Evolutionary conservation across 2,797 vertebrate species (phyloP).

Genomic region (Anabacerthia variegaticeps): DNA sequence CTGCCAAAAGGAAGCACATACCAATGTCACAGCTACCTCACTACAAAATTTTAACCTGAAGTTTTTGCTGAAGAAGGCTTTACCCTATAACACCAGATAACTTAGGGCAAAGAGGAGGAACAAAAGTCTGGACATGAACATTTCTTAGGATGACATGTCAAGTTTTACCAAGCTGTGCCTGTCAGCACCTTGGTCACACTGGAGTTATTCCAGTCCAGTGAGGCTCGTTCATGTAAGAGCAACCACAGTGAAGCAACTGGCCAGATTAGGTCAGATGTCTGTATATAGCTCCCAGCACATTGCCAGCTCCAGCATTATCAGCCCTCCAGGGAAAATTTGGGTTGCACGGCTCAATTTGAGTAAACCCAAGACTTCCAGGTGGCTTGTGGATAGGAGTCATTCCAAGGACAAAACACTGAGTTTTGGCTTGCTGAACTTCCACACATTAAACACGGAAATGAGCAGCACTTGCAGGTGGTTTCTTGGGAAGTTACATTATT

Average conservation of each 20-base stretch:
- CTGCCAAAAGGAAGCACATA: background rate
- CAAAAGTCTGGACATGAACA: background rate
- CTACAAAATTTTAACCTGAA: background rate
- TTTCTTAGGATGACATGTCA: background rate
- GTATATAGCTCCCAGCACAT: fast-evolving
- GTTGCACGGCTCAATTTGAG: background rate
- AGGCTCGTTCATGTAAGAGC: fast-evolving
- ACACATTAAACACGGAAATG: background rate
- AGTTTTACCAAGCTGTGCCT: background rate
- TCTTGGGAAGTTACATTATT: background rate
- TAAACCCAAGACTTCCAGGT: background rate
- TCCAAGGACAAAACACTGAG: background rate
- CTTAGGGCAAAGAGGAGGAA: background rate
- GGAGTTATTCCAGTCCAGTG: background rate
- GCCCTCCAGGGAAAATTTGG: background rate
- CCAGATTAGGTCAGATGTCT: background rate
- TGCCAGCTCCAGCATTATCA: background rate
- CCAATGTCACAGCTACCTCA: background rate
- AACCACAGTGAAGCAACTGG: background rate
- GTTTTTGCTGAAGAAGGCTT: background rate
- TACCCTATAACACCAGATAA: fast-evolving
- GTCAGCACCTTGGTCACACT: background rate
- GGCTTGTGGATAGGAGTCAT: background rate
- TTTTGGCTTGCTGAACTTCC: background rate
- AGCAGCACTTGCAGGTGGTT: background rate